These are phyloP conservation scores for Spermophilus dauricus DNA, from an alignment of 2,113 vertebrate species.

Conservation along the genomic window DNA sequence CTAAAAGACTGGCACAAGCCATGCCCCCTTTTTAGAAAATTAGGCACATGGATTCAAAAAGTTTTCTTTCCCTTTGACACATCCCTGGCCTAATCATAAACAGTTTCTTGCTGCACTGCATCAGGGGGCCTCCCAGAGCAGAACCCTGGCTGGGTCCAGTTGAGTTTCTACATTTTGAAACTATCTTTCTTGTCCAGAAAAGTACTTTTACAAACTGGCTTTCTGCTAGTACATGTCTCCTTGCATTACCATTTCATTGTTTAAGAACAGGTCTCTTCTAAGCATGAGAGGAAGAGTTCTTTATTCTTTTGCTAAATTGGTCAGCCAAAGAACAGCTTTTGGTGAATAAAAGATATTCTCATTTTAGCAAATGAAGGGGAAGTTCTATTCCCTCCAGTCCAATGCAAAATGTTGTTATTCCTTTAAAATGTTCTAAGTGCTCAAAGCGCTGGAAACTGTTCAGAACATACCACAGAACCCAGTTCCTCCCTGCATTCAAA, in stretches of 20 bases:
- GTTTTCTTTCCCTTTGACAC: not conserved
- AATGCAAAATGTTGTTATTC: conserved; percentile 87
- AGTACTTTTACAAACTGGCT: conserved; percentile 73
- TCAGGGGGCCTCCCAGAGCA: not conserved
- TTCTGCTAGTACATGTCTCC: conserved; percentile 64
- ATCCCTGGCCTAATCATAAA: not conserved
- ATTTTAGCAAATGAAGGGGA: conserved; percentile 86
- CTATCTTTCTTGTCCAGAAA: conserved; percentile 60
- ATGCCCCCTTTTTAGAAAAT: not conserved
- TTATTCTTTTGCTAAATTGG: conserved; percentile 87
- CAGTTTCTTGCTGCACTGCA: not conserved
- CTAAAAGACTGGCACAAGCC: not conserved
- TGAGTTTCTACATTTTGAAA: conserved; percentile 49
- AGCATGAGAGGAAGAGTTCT: conserved; percentile 78
- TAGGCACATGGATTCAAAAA: not conserved
- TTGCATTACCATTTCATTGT: conserved; percentile 82
- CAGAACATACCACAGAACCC: conserved; percentile 85
- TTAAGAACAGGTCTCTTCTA: conserved; percentile 82
- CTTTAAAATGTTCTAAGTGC: conserved; percentile 86
- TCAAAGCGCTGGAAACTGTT: conserved; percentile 85
- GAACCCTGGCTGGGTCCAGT: not conserved
- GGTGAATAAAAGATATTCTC: conserved; percentile 87
- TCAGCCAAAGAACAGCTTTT: conserved; percentile 87
- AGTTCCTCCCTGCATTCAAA: conserved; percentile 82
- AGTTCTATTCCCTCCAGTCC: conserved; percentile 85